A percentile compares a stretch with the other conserved stretches of the same genome.
phyloP scores from a whole-genome alignment of 2,113 vertebrate genomes.

The Brachyhypopomus gauderio region DNA sequence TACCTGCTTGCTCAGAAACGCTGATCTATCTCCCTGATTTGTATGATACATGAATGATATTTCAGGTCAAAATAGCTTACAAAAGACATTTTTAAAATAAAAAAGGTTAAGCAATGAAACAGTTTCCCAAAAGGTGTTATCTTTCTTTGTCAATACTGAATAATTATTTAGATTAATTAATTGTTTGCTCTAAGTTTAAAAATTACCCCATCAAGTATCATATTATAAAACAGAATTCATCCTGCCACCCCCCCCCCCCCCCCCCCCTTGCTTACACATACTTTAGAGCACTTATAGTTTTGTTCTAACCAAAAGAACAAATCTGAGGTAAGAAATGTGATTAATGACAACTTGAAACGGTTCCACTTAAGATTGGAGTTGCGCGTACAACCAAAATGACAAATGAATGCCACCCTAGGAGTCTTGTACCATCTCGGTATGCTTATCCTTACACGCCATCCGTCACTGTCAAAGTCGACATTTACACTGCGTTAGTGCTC shows the following conservation, averaged over 20 bases:
- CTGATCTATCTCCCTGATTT: slow-evolving; percentile 27
- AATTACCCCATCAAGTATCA: slow-evolving; percentile 7
- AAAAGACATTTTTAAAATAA: neutral
- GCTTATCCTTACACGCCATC: neutral
- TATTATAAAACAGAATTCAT: neutral
- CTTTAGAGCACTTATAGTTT: slow-evolving; percentile 20
- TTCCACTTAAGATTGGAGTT: neutral
- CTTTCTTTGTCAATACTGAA: slow-evolving; percentile 32
- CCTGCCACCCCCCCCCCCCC: neutral
- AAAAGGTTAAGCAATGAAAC: slow-evolving; percentile 7
- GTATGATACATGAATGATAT: neutral
- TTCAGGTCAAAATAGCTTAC: slow-evolving; percentile 2
- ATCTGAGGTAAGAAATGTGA: slow-evolving; percentile 39
- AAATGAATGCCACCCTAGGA: slow-evolving; percentile 29
- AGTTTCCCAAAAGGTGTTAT: slow-evolving; percentile 32
- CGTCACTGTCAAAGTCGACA: neutral
- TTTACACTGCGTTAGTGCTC: neutral
- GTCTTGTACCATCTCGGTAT: neutral
- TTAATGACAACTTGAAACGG: slow-evolving; percentile 22
- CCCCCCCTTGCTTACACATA: neutral
- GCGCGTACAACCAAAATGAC: neutral
- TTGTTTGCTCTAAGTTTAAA: neutral
- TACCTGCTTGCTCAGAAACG: neutral
- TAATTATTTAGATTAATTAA: neutral
- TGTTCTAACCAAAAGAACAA: slow-evolving; percentile 19